phyloP scores from a whole-genome alignment of 2,113 vertebrate genomes.

The Physeter macrocephalus region DNA sequence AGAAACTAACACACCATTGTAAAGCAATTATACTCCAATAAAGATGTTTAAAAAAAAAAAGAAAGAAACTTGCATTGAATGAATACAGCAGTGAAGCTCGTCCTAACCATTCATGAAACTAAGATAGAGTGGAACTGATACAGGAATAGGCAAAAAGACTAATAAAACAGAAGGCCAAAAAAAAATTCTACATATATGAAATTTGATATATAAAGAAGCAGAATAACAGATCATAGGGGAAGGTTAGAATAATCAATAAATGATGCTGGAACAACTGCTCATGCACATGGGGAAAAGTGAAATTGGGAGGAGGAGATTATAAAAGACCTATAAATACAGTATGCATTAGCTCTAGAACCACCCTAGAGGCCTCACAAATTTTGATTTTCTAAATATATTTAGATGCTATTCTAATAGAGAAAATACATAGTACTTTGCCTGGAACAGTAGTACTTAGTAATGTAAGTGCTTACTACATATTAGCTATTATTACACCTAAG shows the following conservation, averaged over 20 bases:
- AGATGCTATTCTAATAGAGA: neutral
- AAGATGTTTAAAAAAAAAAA: no score
- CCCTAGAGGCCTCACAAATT: neutral
- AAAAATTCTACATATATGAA: neutral
- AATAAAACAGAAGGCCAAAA: neutral
- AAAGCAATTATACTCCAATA: no score
- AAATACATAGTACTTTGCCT: neutral
- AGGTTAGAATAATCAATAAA: neutral
- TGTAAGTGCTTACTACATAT: neutral
- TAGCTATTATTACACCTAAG: neutral
- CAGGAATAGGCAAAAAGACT: neutral
- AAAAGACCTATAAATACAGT: neutral
- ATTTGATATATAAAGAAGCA: neutral
- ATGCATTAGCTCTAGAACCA: neutral
- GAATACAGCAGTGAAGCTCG: neutral
- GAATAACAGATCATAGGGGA: neutral
- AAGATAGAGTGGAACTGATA: neutral
- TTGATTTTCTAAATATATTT: slow-evolving; percentile 13
- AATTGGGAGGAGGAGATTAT: neutral
- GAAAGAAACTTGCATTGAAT: neutral
- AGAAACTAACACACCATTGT: no score
- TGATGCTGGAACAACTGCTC: neutral
- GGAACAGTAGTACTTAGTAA: neutral
- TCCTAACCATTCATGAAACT: neutral
- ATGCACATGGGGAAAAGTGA: neutral